Evolutionary conservation across 2,888 invertebrate species (phyloP), one percentile per base, ranked within the genome.

Genomic region (Electrophaes corylata): DNA sequence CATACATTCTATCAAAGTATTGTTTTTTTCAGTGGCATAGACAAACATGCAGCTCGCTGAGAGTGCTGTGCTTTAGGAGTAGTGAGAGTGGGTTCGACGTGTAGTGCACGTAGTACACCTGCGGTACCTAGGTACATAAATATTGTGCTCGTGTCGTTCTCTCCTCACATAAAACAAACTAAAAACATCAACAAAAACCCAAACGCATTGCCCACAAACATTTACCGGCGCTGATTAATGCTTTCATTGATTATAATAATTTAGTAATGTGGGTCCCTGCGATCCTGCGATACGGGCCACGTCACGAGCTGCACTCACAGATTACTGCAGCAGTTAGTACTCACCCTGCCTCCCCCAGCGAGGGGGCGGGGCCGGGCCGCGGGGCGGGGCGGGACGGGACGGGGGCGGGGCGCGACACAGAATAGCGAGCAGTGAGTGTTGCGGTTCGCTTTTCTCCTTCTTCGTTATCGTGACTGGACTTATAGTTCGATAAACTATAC

Each of bases 401-500:
- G n/a, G 19, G 51, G 62, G 51, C 48, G 54, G 67, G 67, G 29
- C 41, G n/a, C 11, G 18, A 41, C 56, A 47, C 53, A 44, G 47
- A 40, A 33, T 11, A 33, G 16, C 10, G 18, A 26, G 1, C 11
- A 26, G 45, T 40, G 33, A 19, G 4, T 33, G 6, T n/a, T 14
- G 33, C 40, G 53, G 39, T 39, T 41, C 16, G 50, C 40, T 48
- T 56, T 56, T 52, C 66, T 64, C 66, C 69, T 66, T 62, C 56
- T 57, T 63, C 57, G 59, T 49, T 57, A 60, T 54, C 55, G 44
- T 41, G 56, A 44, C 51, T 33, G 48, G 48, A n/a, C n/a, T 45
- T 48, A 56, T 48, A 40, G 19, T 31, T 39, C 47, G 40, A 47
- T 52, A 60, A 33, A 51, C 53, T 46, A 47, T 20, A 4, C 43